Base-by-base conservation (phyloP, 2,797 vertebrate species). In the Artibeus jamaicensis region DNA sequence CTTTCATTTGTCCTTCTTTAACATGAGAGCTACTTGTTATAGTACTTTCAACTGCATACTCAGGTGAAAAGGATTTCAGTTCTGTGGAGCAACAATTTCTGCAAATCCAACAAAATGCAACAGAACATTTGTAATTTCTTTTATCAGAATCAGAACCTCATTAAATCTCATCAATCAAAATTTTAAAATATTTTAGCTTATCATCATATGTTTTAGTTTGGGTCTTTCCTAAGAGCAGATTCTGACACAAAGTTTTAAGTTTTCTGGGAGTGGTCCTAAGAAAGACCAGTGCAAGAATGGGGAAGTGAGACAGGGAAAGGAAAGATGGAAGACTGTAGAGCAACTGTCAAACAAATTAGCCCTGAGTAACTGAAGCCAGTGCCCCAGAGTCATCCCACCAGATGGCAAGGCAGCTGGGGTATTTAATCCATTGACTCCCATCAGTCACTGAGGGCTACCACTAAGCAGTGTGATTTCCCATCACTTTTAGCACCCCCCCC, bases 91-190 rank as follows among this genome's bases (percentile, higher is more conserved):
- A 62, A 48, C 32, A 76, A 39, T 74, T 71, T 73, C 67, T 42
- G 8, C 59, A 85, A 92, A 84, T 91, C 53, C 32, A 92, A 73
- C 59, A 74, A 77, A 92, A 55, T 74, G 24, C 76, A 67, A 70
- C 42, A 71, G 82, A 89, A 67, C n/a, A 42, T 34, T 74, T 83
- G 84, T 53, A 11, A 34, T 79, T 44, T 83, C 34, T 91, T 84
- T 94, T 22, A 78, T 83, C 48, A 91, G 37, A 95, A 62, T 91
- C 62, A 83, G 83, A 79, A 62, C 55, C 12, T 91, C n/a, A 82
- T 85, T 90, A 88, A 81, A 70, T 83, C n/a, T 93, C n/a, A 74
- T 85, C n/a, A 65, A 10, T 89, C 57, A 55, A 59, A 83, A 50
- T 26, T 21, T 46, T 18, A 12, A 89, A 91, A 24, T 74, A 65